Evolutionary conservation across 2,113 vertebrate species (phyloP).

Genomic region (Neomonachus schauinslandi): DNA sequence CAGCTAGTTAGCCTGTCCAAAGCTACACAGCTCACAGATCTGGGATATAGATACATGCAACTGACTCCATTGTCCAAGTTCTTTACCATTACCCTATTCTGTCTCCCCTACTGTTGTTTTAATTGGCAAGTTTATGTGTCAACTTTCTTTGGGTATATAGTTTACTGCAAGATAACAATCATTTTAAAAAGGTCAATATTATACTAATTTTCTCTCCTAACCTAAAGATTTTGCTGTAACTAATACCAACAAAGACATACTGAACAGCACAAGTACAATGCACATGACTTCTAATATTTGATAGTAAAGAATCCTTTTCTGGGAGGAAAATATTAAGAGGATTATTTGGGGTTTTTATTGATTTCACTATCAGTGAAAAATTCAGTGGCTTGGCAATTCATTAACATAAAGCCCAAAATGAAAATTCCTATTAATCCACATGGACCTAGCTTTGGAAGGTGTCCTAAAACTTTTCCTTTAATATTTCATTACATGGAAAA

Average conservation of each 20-base stretch:
- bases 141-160: neutral
- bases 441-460: neutral
- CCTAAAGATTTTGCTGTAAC: neutral
- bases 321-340: neutral
- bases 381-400: neutral
- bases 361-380: neutral
- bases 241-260: neutral
- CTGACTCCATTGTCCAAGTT: neutral
- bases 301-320: neutral
- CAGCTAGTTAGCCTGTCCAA: neutral
- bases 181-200: neutral
- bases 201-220: neutral
- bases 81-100: neutral
- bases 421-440: neutral
- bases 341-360: neutral
- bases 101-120: neutral
- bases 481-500: neutral
- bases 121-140: neutral
- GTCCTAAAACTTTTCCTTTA: neutral
- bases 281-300: neutral
- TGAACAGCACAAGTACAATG: neutral
- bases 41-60: neutral
- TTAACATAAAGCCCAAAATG: neutral
- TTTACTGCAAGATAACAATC: neutral
- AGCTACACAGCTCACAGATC: neutral